A percentile compares a stretch with the other conserved stretches of the same genome.
Evolutionary conservation across 2,888 invertebrate genomes (phyloP).

Genomic region (Melolontha melolontha): DNA sequence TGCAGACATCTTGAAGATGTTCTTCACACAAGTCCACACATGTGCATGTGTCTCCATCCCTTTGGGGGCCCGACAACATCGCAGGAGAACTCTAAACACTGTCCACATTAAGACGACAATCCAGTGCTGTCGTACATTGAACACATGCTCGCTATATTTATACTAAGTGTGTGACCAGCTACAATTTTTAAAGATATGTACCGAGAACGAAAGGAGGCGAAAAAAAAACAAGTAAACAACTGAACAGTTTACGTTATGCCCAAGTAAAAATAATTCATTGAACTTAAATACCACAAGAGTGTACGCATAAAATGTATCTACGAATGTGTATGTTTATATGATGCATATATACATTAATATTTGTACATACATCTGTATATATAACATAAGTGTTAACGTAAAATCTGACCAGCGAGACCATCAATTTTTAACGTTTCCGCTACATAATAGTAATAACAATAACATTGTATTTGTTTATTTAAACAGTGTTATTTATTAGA

Average conservation of each 20-base stretch:
- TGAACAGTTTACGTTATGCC: slow-evolving; percentile 41
- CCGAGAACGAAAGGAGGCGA: slow-evolving; percentile 18
- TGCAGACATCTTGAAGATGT: slow-evolving; percentile 58
- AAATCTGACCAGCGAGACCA: neutral
- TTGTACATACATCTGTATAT: too few relatives aligned
- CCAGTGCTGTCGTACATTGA: slow-evolving; percentile 37
- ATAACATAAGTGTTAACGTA: neutral
- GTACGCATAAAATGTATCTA: neutral
- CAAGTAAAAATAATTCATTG: slow-evolving; percentile 42
- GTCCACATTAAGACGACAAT: slow-evolving; percentile 46
- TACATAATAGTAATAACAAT: too few relatives aligned
- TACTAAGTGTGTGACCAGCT: slow-evolving; percentile 57
- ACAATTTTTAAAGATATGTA: slow-evolving; percentile 54
- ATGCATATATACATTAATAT: slow-evolving; percentile 2
- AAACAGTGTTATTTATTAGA: too few relatives aligned
- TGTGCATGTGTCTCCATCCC: slow-evolving; percentile 54
- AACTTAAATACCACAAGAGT: slow-evolving; percentile 36
- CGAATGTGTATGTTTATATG: slow-evolving; percentile 10
- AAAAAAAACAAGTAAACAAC: slow-evolving; percentile 55
- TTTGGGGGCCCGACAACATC: slow-evolving; percentile 44
- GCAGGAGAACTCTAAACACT: slow-evolving; percentile 39
- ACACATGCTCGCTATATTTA: slow-evolving; percentile 59
- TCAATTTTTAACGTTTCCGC: too few relatives aligned
- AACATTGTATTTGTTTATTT: too few relatives aligned
- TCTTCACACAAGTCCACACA: slow-evolving; percentile 63